Evolutionary conservation across 2,888 invertebrate genomes (phyloP).

Genomic region (Alloscopus bannaensis): DNA sequence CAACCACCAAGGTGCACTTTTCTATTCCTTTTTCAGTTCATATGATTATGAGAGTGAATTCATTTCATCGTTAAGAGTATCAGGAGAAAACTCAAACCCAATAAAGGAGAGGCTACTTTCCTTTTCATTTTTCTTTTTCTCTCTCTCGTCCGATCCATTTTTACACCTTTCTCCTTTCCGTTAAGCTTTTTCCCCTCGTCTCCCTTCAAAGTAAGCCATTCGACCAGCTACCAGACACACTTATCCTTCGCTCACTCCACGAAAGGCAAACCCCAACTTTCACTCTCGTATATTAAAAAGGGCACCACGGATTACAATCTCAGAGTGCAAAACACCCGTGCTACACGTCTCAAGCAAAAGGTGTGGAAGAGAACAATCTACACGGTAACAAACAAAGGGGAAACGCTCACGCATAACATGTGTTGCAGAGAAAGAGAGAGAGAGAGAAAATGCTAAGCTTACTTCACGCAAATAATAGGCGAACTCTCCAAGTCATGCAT

Average conservation of each 20-base stretch:
- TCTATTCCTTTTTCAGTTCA: neutral
- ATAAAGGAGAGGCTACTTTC: conserved; percentile 57
- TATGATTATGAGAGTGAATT: conserved; percentile 30
- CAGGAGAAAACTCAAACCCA: conserved; percentile 52
- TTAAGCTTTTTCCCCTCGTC: conserved; percentile 27
- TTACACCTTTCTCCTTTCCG: too few species aligned
- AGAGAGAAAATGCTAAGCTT: too few species aligned
- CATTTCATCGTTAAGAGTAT: conserved; percentile 50
- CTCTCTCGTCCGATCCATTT: conserved; percentile 42
- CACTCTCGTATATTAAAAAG: conserved; percentile 18
- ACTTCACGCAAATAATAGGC: too few species aligned
- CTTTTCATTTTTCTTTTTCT: conserved; percentile 38
- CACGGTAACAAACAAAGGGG: conserved; percentile 22
- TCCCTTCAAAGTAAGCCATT: conserved; percentile 17
- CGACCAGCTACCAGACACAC: conserved; percentile 56
- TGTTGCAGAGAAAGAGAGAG: conserved; percentile 28
- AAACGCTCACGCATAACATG: conserved; percentile 30
- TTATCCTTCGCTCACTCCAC: conserved; percentile 7
- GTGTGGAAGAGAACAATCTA: conserved; percentile 11
- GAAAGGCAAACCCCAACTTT: conserved; percentile 11
- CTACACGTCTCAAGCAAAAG: neutral
- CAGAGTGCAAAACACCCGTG: conserved; percentile 17
- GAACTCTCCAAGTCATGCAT: too few species aligned
- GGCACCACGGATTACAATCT: conserved; percentile 42
- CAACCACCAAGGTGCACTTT: conserved; percentile 1